Evolutionary conservation across 1,140 invertebrate species (phyloP).

Genomic region (Cyrtorhinus lividipennis): DNA sequence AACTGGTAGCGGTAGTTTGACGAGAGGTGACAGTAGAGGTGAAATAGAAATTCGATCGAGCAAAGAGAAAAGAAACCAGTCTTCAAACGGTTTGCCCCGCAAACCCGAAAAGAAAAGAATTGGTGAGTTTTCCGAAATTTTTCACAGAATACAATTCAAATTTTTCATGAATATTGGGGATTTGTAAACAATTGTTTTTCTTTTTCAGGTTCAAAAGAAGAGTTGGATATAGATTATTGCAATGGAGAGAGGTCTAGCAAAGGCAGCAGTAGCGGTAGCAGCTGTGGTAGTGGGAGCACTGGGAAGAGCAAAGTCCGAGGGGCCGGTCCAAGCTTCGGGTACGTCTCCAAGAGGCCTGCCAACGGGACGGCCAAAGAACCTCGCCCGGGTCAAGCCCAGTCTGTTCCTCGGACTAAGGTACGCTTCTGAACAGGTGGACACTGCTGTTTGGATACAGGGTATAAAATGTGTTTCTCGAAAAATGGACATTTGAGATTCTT

Average conservation of each 20-base stretch:
- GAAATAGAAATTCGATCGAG: constrained; percentile 20
- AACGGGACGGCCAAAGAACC: constrained; percentile 36
- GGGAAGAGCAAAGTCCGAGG: constrained; percentile 42
- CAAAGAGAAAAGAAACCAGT: constrained; percentile 13
- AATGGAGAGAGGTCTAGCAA: constrained; percentile 23
- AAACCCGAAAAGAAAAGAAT: constrained; percentile 25
- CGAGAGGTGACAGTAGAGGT: constrained; percentile 8
- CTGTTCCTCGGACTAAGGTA: constrained; percentile 61
- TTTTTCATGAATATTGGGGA: background rate
- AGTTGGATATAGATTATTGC: constrained; percentile 22
- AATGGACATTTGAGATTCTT: too few relatives aligned
- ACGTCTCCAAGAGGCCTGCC: constrained; percentile 54
- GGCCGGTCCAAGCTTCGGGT: constrained; percentile 63
- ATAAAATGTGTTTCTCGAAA: too few relatives aligned
- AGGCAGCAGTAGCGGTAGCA: constrained; percentile 20
- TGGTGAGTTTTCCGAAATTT: background rate
- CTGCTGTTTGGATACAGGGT: too few relatives aligned
- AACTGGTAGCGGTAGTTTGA: constrained; percentile 18
- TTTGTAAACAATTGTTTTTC: too few relatives aligned
- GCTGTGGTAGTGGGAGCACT: constrained; percentile 28
- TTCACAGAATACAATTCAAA: background rate
- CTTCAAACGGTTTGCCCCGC: constrained; percentile 22
- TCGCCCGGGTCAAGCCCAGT: constrained; percentile 65
- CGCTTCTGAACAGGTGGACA: too few relatives aligned
- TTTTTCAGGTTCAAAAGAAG: constrained; percentile 23